Conservation (phyloP, 2,113 vertebrate genomes). For the Coregonus clupeaformis region DNA sequence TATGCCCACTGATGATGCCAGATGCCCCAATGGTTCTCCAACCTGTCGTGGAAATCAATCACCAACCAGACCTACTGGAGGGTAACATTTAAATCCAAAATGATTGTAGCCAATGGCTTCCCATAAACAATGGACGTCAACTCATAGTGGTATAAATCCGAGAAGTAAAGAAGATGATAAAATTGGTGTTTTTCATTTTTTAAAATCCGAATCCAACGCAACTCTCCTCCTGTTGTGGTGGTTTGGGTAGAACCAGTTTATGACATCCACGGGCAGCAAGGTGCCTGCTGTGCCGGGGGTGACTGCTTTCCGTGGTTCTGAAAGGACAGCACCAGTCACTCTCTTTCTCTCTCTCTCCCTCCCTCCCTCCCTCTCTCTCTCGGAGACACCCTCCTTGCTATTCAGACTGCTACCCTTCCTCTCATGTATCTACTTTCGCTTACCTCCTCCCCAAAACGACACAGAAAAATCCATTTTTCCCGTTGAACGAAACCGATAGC, state of each 20-base stretch:
- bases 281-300: conserved; percentile 23
- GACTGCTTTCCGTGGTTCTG: conserved; percentile 57
- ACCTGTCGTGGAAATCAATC: conserved; percentile 35
- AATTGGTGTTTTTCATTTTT: not conserved
- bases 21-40: not conserved
- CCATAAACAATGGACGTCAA: conserved; percentile 13
- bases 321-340: conserved; percentile 69
- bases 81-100: conserved; percentile 52
- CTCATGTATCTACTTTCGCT: conserved; percentile 33
- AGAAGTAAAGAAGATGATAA: conserved; percentile 41
- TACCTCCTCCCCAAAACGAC: conserved; percentile 57
- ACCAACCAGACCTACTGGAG: conserved; percentile 16
- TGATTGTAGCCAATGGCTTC: conserved; percentile 58
- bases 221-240: conserved; percentile 4
- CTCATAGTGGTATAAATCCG: too few species aligned
- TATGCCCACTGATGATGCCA: not conserved
- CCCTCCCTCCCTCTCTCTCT: conserved; percentile 14
- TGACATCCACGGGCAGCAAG: conserved; percentile 9
- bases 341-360: not conserved
- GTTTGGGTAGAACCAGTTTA: conserved; percentile 7
- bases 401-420: too few species aligned
- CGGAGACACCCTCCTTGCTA: not conserved
- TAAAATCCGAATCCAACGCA: not conserved
- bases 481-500: not conserved
- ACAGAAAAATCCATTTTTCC: conserved; percentile 13